Conservation (phyloP, 1,140 invertebrate genomes). For the Monochamus saltuarius region DNA sequence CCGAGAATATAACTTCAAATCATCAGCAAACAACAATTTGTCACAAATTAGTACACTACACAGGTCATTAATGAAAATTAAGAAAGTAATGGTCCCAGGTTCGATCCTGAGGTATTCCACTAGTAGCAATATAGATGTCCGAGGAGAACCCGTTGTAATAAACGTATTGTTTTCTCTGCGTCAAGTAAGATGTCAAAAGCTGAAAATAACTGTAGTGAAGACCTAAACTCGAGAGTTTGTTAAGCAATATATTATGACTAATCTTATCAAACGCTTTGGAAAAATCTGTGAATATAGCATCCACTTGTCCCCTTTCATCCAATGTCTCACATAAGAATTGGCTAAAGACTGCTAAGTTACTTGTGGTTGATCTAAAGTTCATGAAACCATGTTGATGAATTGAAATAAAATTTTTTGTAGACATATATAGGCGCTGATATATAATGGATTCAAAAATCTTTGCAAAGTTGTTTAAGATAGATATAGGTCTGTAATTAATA, state of each 20-base stretch:
- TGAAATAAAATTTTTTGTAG: slow-evolving; percentile 5
- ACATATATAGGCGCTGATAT: slow-evolving; percentile 1
- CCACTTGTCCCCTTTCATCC: slow-evolving; percentile 4
- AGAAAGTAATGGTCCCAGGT: no score
- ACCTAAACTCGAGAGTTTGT: no score
- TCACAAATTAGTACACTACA: no score
- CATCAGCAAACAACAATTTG: no score
- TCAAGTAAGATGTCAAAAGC: no score
- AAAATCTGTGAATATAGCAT: slow-evolving; percentile 17
- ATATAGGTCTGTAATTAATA: slow-evolving; percentile 16
- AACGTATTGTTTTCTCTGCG: no score
- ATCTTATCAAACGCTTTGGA: slow-evolving; percentile 14
- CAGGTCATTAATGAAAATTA: no score
- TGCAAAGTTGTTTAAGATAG: slow-evolving; percentile 6
- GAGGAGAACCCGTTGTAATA: no score
- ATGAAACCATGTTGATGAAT: slow-evolving; percentile 18
- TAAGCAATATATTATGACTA: neutral
- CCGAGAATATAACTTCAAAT: no score
- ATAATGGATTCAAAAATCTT: slow-evolving; percentile 14
- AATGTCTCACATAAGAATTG: slow-evolving; percentile 19
- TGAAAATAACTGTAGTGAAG: no score
- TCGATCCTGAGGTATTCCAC: no score
- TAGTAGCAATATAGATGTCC: no score
- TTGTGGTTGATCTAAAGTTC: slow-evolving; percentile 12
- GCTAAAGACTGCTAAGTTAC: slow-evolving; percentile 10